Evolutionary conservation across 2,113 vertebrate genomes (phyloP).

Genomic region (Epinephelus fuscoguttatus): DNA sequence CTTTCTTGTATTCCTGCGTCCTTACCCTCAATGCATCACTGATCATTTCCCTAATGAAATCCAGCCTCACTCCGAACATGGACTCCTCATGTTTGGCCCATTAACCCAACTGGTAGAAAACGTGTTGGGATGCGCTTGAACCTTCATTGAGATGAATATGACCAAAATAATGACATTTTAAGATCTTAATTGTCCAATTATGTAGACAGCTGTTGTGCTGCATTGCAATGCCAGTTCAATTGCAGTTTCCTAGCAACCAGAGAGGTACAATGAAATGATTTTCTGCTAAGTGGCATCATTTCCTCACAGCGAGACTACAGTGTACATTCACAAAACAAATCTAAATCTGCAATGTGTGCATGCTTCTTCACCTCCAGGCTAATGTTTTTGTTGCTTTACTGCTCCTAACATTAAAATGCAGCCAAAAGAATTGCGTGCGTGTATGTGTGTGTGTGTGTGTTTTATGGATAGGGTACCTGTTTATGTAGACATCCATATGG

Average conservation of each 20-base stretch:
- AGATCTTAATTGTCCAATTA: constrained; percentile 87
- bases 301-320: constrained; percentile 42
- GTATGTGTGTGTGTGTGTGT: constrained; percentile 30
- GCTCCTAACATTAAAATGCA: background rate
- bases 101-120: constrained; percentile 81
- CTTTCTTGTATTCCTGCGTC: constrained; percentile 20
- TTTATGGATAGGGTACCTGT: background rate
- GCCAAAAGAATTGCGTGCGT: background rate
- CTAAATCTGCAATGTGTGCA: constrained; percentile 16
- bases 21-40: constrained; percentile 43
- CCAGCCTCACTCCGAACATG: constrained; percentile 58
- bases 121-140: constrained; percentile 73
- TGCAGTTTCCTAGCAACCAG: constrained; percentile 88
- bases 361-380: constrained; percentile 18
- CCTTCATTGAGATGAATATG: constrained; percentile 81
- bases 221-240: constrained; percentile 82
- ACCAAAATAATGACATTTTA: constrained; percentile 82
- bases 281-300: constrained; percentile 77
- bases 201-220: constrained; percentile 83
- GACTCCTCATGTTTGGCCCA: constrained; percentile 73
- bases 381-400: background rate
- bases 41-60: constrained; percentile 70
- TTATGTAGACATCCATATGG: constrained; percentile 7
- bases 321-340: constrained; percentile 55
- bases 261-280: constrained; percentile 81